phyloP scores from a whole-genome alignment of 2,113 vertebrate species.

The Pipra filicauda region DNA sequence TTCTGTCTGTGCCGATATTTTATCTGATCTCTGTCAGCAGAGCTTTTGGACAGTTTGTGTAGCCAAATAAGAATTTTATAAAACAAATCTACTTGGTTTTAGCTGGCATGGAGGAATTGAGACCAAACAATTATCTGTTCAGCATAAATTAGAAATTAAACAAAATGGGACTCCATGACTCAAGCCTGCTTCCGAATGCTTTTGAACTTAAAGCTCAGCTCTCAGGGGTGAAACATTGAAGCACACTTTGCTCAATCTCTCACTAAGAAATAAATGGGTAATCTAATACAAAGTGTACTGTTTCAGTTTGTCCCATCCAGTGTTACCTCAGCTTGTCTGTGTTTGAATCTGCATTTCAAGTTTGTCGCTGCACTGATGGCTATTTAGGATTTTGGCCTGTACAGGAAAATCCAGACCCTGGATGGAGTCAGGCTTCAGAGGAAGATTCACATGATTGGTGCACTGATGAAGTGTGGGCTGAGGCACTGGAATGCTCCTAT shows the following conservation, averaged over 20 bases:
- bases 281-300: not conserved
- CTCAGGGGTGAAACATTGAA: not conserved
- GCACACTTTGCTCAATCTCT: not conserved
- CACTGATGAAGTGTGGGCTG: not conserved
- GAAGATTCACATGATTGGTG: not conserved
- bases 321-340: not conserved
- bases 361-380: not conserved
- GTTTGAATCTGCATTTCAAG: not conserved
- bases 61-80: not conserved
- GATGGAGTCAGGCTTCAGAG: not conserved
- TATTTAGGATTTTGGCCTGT: not conserved
- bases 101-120: not conserved
- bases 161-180: not conserved
- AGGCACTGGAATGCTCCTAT: not conserved
- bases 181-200: not conserved
- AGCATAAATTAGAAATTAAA: not conserved
- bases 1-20: not conserved
- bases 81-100: not conserved
- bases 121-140: not conserved
- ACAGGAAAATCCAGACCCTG: not conserved
- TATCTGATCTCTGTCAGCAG: not conserved
- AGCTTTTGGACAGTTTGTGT: not conserved
- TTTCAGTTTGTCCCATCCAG: not conserved
- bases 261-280: not conserved
- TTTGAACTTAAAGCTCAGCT: not conserved